Evolutionary conservation across 2,113 vertebrate genomes (phyloP).

Genomic region (Corvus hawaiiensis): DNA sequence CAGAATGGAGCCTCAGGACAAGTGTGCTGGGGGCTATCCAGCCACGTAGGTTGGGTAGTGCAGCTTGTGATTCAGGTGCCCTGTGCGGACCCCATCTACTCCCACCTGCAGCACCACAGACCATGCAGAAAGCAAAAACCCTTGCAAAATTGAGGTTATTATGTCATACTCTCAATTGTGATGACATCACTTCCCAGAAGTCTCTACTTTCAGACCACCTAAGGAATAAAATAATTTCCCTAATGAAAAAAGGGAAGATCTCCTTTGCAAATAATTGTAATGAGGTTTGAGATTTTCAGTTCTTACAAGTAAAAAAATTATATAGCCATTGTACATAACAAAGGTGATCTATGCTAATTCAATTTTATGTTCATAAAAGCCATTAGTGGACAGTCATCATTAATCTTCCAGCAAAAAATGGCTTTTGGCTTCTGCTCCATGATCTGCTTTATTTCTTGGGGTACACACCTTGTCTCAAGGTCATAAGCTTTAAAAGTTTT

Average conservation of each 20-base stretch:
- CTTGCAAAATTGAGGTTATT: not conserved
- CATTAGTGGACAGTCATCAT: no score
- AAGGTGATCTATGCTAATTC: not conserved
- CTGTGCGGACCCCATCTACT: not conserved
- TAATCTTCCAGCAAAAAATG: not conserved
- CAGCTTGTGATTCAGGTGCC: not conserved
- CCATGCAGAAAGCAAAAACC: not conserved
- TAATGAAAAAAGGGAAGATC: not conserved
- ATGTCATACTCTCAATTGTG: not conserved
- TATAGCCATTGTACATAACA: not conserved
- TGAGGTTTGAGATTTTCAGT: not conserved
- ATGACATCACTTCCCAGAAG: not conserved
- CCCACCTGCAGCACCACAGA: no score
- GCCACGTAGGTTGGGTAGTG: not conserved
- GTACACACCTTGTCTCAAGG: not conserved
- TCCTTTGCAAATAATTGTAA: not conserved
- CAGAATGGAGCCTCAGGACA: not conserved
- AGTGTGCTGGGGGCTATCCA: not conserved
- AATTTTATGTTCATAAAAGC: not conserved
- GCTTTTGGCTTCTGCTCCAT: not conserved
- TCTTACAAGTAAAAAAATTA: not conserved
- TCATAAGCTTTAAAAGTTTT: not conserved
- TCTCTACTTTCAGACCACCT: not conserved
- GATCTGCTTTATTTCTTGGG: not conserved
- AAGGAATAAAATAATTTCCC: not conserved